Percentiles rank a stretch among this genome's conserved stretches.
Conservation (phyloP, 53 echinoderm and acorn worm genomes). For the Temnopleurus reevesii region DNA sequence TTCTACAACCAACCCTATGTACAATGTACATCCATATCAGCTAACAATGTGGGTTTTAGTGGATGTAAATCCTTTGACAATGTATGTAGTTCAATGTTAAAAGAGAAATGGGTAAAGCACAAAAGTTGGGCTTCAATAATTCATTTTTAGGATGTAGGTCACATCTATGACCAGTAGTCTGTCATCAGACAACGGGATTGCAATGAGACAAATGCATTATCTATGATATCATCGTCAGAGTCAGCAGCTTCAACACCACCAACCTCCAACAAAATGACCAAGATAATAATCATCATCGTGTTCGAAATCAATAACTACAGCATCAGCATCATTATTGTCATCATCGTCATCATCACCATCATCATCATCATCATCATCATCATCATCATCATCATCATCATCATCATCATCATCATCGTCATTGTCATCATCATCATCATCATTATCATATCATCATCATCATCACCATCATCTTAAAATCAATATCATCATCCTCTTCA, state of each 20-base stretch:
- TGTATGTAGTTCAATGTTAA: too few relatives aligned
- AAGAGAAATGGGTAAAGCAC: neutral
- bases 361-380: too few relatives aligned
- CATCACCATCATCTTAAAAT: too few relatives aligned
- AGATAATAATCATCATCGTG: conserved; percentile 15
- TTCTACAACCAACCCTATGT: too few relatives aligned
- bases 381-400: neutral
- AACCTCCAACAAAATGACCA: neutral
- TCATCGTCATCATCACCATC: neutral
- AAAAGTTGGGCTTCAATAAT: neutral
- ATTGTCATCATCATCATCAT: too few relatives aligned
- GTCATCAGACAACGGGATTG: neutral
- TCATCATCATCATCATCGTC: too few relatives aligned
- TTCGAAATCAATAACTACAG: neutral
- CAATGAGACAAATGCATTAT: conserved; percentile 13
- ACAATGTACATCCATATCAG: too few relatives aligned
- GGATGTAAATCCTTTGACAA: too few relatives aligned
- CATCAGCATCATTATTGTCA: neutral
- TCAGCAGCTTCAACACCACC: neutral
- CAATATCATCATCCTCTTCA: too few relatives aligned
- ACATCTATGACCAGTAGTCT: conserved; percentile 2
- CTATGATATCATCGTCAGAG: neutral
- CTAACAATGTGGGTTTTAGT: too few relatives aligned
- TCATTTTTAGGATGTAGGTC: conserved; percentile 21
- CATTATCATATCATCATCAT: too few relatives aligned